phyloP scores from a whole-genome alignment of 2,113 vertebrate species.

The Saimiri boliviensis region DNA sequence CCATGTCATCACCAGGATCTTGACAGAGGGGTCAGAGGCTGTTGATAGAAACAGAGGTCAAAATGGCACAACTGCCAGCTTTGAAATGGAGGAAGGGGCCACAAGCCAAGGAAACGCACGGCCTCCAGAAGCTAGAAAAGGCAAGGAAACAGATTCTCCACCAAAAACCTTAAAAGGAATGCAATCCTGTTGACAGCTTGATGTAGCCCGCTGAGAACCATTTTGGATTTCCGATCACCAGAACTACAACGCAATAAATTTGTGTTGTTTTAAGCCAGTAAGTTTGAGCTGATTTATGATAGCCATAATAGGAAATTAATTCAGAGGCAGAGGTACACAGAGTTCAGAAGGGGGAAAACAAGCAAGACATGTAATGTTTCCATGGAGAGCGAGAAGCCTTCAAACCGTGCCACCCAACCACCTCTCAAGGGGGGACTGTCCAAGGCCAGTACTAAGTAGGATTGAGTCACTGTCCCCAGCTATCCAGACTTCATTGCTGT shows the following conservation, averaged over 20 bases:
- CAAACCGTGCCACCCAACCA: not conserved
- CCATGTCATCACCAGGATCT: not conserved
- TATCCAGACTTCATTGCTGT: fast-evolving
- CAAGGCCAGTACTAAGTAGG: not conserved
- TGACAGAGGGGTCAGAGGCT: not conserved
- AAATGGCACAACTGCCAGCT: not conserved
- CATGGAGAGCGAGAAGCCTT: not conserved
- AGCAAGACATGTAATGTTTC: not conserved
- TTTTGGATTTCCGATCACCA: not conserved
- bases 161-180: not conserved
- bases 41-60: not conserved
- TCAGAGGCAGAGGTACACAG: not conserved
- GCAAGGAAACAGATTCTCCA: not conserved
- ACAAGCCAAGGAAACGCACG: not conserved
- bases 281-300: not conserved
- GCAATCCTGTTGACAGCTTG: not conserved
- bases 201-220: not conserved
- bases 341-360: not conserved
- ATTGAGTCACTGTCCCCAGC: no score
- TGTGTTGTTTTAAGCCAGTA: not conserved
- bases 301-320: not conserved
- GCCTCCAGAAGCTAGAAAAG: not conserved
- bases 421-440: not conserved
- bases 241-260: not conserved
- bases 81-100: not conserved